These are phyloP conservation scores for Apodemia zela DNA, from an alignment of 2,888 invertebrate species.

Conservation along the genomic window DNA sequence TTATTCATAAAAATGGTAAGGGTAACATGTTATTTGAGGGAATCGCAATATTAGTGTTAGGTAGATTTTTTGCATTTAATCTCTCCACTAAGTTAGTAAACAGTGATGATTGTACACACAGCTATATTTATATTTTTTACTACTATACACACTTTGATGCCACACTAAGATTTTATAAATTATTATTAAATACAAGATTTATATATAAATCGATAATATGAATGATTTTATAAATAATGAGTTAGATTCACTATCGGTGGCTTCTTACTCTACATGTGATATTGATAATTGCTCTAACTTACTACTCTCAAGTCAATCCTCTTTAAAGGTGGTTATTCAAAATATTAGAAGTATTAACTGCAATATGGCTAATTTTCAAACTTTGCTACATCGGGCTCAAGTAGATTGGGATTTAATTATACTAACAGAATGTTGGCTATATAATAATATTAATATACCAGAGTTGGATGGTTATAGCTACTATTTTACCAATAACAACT, in stretches of 20 bases:
- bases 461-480: not conserved
- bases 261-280: not conserved
- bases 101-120: no score
- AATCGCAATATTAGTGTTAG: no score
- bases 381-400: not conserved
- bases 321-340: not conserved
- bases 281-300: not conserved
- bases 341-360: not conserved
- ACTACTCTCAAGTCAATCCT: not conserved
- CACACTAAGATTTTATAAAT: no score
- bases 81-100: no score
- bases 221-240: not conserved
- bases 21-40: no score
- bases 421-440: not conserved
- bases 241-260: not conserved
- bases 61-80: no score
- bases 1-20: no score
- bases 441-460: not conserved
- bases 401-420: constrained; percentile 1
- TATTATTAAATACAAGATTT: no score
- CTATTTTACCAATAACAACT: not conserved
- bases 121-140: no score
- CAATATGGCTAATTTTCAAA: not conserved
- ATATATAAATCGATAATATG: not conserved
- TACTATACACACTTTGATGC: no score